Evolutionary conservation across 2,797 vertebrate genomes (phyloP).

Genomic region (Podargus strigoides): DNA sequence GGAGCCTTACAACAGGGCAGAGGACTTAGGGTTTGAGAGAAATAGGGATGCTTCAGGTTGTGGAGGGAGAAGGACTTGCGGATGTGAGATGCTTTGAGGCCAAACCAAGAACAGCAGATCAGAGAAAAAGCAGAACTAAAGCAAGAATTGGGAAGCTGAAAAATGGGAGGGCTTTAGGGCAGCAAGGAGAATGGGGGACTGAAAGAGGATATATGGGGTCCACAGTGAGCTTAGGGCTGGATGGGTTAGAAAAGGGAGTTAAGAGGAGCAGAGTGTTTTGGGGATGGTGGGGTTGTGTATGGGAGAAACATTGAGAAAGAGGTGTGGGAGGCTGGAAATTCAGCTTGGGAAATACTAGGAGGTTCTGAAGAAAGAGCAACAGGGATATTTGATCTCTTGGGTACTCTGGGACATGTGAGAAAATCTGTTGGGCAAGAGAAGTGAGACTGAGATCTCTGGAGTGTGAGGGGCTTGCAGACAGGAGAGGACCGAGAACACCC

Average conservation of each 20-base stretch:
- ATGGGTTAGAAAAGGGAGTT: not conserved
- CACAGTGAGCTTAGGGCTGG: not conserved
- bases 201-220: not conserved
- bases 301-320: not conserved
- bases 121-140: not conserved
- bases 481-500: not conserved
- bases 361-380: not conserved
- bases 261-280: not conserved
- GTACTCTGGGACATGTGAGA: not conserved
- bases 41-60: not conserved
- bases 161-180: not conserved
- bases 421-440: not conserved
- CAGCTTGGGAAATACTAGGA: not conserved
- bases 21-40: not conserved
- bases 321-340: not conserved
- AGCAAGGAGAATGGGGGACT: not conserved
- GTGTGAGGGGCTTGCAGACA: not conserved
- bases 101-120: not conserved
- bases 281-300: not conserved
- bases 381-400: not conserved
- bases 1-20: not conserved
- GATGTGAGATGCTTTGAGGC: not conserved
- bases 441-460: rapidly evolving
- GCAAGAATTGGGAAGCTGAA: not conserved
- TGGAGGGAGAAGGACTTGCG: not conserved